These are phyloP conservation scores for Ichneumon xanthorius DNA, from an alignment of 2,888 invertebrate genomes.

Conservation along the genomic window DNA sequence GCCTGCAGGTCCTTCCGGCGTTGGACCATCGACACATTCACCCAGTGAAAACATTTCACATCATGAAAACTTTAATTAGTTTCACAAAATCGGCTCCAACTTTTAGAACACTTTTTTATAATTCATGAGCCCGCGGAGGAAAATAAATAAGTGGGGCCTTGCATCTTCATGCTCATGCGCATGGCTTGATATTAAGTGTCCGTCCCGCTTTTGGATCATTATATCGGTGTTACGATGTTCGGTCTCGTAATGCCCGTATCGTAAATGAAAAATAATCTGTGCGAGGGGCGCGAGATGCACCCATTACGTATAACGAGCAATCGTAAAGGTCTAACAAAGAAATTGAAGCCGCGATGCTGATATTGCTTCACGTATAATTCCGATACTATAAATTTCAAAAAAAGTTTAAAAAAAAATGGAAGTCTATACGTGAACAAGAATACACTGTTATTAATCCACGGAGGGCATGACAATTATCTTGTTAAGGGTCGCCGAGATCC, in stretches of 20 bases:
- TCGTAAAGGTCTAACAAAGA: constrained; percentile 16
- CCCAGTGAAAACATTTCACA: too few species aligned
- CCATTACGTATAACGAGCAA: constrained; percentile 17
- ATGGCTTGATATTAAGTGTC: constrained; percentile 14
- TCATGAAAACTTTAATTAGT: too few species aligned
- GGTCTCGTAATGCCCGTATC: background rate
- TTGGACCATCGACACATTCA: too few species aligned
- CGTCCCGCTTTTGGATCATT: background rate
- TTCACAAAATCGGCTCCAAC: too few species aligned
- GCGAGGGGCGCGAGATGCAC: background rate
- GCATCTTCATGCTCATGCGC: constrained; percentile 17
- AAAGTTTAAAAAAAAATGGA: background rate
- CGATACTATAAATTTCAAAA: background rate
- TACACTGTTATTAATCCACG: constrained; percentile 2
- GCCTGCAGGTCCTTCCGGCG: too few species aligned
- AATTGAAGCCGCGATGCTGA: background rate
- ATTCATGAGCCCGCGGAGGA: too few species aligned
- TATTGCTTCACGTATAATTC: background rate
- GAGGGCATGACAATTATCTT: constrained; percentile 16
- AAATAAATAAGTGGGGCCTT: background rate
- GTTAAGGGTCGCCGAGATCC: constrained; percentile 19
- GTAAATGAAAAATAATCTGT: background rate
- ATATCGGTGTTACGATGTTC: background rate
- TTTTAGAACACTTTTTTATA: too few species aligned
- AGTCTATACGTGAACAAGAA: background rate